Percentiles rank a stretch among this genome's conserved stretches.
Conservation (phyloP, 2,113 vertebrate species). For the Lipophrys pholis region DNA sequence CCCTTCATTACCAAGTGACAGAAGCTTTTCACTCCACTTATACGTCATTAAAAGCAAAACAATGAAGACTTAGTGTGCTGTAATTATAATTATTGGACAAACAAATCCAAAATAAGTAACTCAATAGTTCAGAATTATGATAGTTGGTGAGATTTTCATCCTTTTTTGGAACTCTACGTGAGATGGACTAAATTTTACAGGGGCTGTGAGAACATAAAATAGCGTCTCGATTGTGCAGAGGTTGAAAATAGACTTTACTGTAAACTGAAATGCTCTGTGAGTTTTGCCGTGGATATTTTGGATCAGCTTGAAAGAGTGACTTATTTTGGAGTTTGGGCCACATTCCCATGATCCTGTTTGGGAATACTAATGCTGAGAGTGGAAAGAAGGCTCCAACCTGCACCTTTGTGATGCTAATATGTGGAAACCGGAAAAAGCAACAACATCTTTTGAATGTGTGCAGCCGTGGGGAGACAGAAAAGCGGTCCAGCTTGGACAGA, state of each 20-base stretch:
- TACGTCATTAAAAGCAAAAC: neutral
- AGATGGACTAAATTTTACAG: neutral
- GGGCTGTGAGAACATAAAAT: neutral
- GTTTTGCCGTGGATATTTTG: constrained; percentile 20
- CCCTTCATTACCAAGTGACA: neutral
- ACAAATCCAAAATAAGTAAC: neutral
- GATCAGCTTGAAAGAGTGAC: constrained; percentile 25
- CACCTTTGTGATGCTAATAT: constrained; percentile 78
- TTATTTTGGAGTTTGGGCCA: constrained; percentile 34
- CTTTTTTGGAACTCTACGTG: neutral
- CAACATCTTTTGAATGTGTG: constrained; percentile 44
- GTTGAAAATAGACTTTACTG: neutral
- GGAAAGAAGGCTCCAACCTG: constrained; percentile 40
- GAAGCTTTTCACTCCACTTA: neutral
- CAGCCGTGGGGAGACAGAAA: constrained; percentile 10
- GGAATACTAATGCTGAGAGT: constrained; percentile 75
- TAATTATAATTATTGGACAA: neutral
- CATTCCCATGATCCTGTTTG: constrained; percentile 41
- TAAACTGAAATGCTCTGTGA: neutral
- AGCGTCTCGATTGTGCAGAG: neutral
- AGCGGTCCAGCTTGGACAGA: neutral
- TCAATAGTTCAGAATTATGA: neutral
- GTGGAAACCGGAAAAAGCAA: constrained; percentile 51
- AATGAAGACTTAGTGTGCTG: neutral
- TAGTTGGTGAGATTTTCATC: neutral